These are phyloP conservation scores for Lamellibrachia satsuma DNA, from an alignment of 2,888 invertebrate species.

Conservation along the genomic window DNA sequence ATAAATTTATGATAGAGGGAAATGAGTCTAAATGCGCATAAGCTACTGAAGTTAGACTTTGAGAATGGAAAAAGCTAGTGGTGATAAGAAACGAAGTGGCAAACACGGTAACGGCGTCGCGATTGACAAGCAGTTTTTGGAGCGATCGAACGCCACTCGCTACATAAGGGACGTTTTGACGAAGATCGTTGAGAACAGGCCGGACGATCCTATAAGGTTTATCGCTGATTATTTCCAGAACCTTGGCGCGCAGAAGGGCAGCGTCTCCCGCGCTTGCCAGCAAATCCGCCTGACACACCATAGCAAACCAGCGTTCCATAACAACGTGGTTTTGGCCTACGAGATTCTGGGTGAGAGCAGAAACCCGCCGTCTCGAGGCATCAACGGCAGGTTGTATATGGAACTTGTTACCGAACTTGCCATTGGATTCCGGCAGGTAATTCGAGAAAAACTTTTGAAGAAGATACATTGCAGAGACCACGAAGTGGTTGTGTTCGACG, in stretches of 20 bases:
- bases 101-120: background rate
- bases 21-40: background rate
- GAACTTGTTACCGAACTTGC: background rate
- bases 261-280: constrained; percentile 17
- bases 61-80: constrained; percentile 12
- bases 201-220: constrained; percentile 19
- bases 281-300: constrained; percentile 19
- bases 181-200: constrained; percentile 25
- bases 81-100: constrained; percentile 10
- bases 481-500: background rate
- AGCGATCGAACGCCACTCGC: background rate
- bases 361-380: constrained; percentile 6
- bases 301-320: constrained; percentile 18
- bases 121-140: background rate
- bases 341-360: constrained; percentile 17
- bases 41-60: background rate
- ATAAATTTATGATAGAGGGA: background rate
- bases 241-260: constrained; percentile 1
- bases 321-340: constrained; percentile 20
- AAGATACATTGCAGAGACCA: background rate
- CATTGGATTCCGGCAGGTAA: background rate
- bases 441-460: background rate
- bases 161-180: constrained; percentile 21
- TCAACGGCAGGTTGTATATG: constrained; percentile 9
- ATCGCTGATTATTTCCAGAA: constrained; percentile 26